phyloP scores from a whole-genome alignment of 2,888 invertebrate species.

The Ernsta delagoae region DNA sequence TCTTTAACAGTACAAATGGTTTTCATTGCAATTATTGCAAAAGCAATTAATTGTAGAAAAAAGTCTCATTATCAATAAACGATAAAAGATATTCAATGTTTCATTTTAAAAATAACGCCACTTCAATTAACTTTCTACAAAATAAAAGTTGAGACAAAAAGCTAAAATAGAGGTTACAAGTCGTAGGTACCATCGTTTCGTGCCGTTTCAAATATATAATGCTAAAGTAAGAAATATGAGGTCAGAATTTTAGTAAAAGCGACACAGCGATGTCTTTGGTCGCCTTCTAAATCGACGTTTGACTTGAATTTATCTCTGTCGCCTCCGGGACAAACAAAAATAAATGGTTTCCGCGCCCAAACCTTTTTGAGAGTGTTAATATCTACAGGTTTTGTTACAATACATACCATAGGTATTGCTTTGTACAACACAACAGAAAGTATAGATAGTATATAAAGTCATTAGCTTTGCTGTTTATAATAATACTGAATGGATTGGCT shows the following conservation, averaged over 20 bases:
- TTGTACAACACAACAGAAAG: not conserved
- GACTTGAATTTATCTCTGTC: slow-evolving; percentile 32
- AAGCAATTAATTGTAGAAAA: too few species aligned
- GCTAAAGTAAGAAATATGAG: slow-evolving; percentile 15
- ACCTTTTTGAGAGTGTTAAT: slow-evolving; percentile 7
- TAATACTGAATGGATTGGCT: too few species aligned
- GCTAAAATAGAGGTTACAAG: not conserved
- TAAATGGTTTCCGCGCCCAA: slow-evolving; percentile 28
- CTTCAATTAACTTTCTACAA: not conserved
- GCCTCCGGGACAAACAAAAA: slow-evolving; percentile 35
- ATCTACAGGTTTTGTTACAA: not conserved
- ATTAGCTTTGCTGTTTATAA: too few species aligned
- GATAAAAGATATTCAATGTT: not conserved
- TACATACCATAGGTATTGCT: not conserved
- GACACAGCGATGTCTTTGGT: slow-evolving; percentile 26
- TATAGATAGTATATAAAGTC: too few species aligned
- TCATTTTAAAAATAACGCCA: not conserved
- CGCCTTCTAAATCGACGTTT: slow-evolving; percentile 28
- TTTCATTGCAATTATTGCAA: too few species aligned
- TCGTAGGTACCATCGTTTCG: not conserved
- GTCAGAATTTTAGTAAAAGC: slow-evolving; percentile 22
- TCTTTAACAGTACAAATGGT: too few species aligned
- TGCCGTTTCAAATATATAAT: slow-evolving; percentile 3
- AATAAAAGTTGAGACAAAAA: not conserved
- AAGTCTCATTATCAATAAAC: too few species aligned